Conservation (phyloP, 2,113 vertebrate genomes). For the Tenebrosternarchus preto region DNA sequence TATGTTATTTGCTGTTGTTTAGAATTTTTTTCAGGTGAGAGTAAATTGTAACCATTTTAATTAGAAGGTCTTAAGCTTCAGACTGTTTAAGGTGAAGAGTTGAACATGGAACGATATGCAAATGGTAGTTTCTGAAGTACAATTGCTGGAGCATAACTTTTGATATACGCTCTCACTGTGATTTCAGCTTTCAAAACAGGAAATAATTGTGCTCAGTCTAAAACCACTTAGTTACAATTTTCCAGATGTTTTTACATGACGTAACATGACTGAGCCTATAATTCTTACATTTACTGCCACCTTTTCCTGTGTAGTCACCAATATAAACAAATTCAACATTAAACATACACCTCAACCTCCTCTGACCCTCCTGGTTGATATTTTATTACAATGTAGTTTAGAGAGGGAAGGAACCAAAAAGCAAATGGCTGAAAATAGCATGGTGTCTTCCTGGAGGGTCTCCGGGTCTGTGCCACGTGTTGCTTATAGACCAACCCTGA, state of each 20-base stretch:
- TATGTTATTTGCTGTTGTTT: too few relatives aligned
- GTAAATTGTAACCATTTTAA: background rate
- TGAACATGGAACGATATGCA: too few relatives aligned
- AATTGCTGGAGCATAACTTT: too few relatives aligned
- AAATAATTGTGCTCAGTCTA: background rate
- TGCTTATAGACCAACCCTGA: background rate
- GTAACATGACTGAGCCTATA: background rate
- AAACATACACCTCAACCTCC: too few relatives aligned
- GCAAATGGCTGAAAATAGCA: slow-evolving; percentile 29
- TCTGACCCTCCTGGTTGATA: background rate
- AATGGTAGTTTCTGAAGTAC: too few relatives aligned
- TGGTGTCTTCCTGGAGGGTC: slow-evolving; percentile 1
- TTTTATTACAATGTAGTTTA: slow-evolving; percentile 11
- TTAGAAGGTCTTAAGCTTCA: too few relatives aligned
- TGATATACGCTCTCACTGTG: too few relatives aligned
- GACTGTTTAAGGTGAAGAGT: too few relatives aligned
- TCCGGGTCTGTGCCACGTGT: background rate
- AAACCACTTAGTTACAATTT: background rate
- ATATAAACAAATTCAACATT: too few relatives aligned
- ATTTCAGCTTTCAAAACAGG: too few relatives aligned
- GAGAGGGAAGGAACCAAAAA: slow-evolving; percentile 33
- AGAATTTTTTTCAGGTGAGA: too few relatives aligned
- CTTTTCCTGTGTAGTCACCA: background rate
- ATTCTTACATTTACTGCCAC: background rate
- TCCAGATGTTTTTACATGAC: background rate